Conservation (phyloP, 2,797 vertebrate genomes). For the Phrynocephalus forsythii region DNA sequence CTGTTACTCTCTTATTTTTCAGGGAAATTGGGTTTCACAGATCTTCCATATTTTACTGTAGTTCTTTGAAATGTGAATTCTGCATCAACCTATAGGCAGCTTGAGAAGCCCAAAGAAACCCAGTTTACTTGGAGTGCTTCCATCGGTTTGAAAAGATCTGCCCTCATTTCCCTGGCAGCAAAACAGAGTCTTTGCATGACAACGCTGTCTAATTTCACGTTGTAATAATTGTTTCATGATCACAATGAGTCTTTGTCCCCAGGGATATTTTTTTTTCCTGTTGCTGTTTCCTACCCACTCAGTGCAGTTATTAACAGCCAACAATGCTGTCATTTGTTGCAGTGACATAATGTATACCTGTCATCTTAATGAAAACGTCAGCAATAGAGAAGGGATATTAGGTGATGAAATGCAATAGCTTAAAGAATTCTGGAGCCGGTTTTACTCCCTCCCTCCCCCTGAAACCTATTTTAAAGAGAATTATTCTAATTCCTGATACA, state of each 20-base stretch:
- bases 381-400: slow-evolving; percentile 68
- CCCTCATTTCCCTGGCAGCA: slow-evolving; percentile 64
- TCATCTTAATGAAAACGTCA: slow-evolving; percentile 77
- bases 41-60: neutral
- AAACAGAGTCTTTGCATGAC: slow-evolving; percentile 76
- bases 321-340: slow-evolving; percentile 81
- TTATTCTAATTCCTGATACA: slow-evolving; percentile 18
- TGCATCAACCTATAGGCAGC: neutral
- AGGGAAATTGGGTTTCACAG: neutral
- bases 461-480: slow-evolving; percentile 22
- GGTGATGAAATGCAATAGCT: slow-evolving; percentile 63
- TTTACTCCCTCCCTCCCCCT: slow-evolving; percentile 32
- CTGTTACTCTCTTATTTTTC: neutral
- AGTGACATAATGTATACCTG: slow-evolving; percentile 77
- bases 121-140: slow-evolving; percentile 23
- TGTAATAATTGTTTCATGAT: slow-evolving; percentile 80
- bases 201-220: slow-evolving; percentile 78
- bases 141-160: slow-evolving; percentile 42
- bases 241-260: slow-evolving; percentile 83
- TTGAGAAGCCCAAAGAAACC: slow-evolving; percentile 6
- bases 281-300: slow-evolving; percentile 79
- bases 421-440: slow-evolving; percentile 65
- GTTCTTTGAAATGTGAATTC: neutral
- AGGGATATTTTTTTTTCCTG: slow-evolving; percentile 72
- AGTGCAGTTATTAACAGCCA: slow-evolving; percentile 78